These are phyloP conservation scores for Thamnophis sirtalis DNA, from an alignment of 2,113 vertebrate species.

Conservation along the genomic window DNA sequence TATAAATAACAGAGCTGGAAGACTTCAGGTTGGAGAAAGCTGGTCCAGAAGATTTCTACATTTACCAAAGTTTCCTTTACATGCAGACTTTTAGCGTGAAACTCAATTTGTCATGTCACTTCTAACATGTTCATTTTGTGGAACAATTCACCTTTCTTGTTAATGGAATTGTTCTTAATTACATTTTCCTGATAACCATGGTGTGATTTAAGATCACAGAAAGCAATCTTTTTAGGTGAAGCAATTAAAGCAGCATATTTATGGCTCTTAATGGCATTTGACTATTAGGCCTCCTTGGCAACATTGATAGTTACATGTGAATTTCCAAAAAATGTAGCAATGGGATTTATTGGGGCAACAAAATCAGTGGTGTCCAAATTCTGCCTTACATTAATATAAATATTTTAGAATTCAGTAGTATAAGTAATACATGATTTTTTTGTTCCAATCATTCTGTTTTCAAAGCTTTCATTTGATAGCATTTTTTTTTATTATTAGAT, in stretches of 20 bases:
- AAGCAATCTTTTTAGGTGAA: not conserved
- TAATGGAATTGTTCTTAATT: not conserved
- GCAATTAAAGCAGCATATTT: not conserved
- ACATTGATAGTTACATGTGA: not conserved
- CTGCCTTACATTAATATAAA: not conserved
- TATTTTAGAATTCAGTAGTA: slow-evolving; percentile 6
- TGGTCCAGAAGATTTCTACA: not conserved
- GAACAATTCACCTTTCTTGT: not conserved
- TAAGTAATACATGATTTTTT: not conserved
- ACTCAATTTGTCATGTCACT: not conserved
- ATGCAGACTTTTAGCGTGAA: not conserved
- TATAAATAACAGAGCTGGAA: not conserved
- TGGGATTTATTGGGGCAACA: not conserved
- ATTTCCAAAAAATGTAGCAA: not conserved
- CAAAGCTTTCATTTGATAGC: not conserved
- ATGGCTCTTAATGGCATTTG: not conserved
- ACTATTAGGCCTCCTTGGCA: not conserved
- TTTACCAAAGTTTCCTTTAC: not conserved
- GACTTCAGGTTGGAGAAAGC: not conserved
- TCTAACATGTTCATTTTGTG: not conserved
- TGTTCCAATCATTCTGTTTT: not conserved
- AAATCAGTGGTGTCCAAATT: slow-evolving; percentile 1
- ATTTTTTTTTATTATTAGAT: not conserved
- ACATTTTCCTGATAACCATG: not conserved
- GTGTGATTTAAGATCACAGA: not conserved